Conservation (phyloP, 1,140 invertebrate species). For the Platyscapa corneri region DNA sequence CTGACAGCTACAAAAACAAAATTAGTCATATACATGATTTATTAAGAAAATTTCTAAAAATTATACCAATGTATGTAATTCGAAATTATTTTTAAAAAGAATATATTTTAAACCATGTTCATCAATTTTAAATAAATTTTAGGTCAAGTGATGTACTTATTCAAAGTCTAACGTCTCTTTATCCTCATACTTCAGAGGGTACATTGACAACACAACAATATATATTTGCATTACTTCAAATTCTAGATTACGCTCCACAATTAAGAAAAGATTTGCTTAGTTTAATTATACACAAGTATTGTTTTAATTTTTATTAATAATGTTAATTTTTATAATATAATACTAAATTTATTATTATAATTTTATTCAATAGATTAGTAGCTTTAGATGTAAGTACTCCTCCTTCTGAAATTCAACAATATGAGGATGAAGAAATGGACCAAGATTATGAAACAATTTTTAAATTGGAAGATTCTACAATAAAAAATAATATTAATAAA, state of each 20-base stretch:
- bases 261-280: constrained; percentile 77
- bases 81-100: constrained; percentile 54
- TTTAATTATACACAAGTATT: constrained; percentile 81
- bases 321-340: not conserved
- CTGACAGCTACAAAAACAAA: constrained; percentile 68
- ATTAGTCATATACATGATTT: constrained; percentile 77
- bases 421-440: constrained; percentile 68
- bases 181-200: constrained; percentile 80
- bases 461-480: constrained; percentile 68
- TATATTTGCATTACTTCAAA: constrained; percentile 79
- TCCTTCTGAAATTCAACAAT: constrained; percentile 74
- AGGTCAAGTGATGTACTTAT: constrained; percentile 77
- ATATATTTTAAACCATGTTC: constrained; percentile 52
- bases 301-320: not conserved
- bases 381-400: constrained; percentile 81
- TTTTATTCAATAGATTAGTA: constrained; percentile 75
- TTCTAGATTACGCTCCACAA: constrained; percentile 79
- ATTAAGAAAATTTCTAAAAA: constrained; percentile 74
- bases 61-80: constrained; percentile 79
- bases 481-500: constrained; percentile 66
- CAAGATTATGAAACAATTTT: constrained; percentile 69
- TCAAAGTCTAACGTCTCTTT: constrained; percentile 74
- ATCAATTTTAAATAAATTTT: constrained; percentile 56
- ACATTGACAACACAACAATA: constrained; percentile 77
- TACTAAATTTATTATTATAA: not conserved